Base-by-base conservation (phyloP, 2,797 vertebrate species). In the Bryconaethiops microstoma region DNA sequence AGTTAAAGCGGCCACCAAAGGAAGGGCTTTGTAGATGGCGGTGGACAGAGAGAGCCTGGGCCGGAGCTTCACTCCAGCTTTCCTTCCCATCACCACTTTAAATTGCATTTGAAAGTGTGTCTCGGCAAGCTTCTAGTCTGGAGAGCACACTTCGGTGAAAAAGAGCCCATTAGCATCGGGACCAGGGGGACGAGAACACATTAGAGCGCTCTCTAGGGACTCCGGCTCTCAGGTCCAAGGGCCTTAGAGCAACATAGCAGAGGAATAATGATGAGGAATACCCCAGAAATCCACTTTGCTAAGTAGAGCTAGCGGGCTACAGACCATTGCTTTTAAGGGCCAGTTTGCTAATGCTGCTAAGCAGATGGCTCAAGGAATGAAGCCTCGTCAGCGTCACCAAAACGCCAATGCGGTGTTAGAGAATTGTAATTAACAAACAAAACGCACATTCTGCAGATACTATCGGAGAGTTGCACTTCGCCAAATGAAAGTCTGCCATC, bases 91-190 rank as follows among this genome's bases (percentile, higher is more conserved):
- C 84, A 84, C 80, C 86, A 85, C 75, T 85, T 89, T 85, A 87
- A 88, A 88, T 89, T 86, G 79, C 86, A 87, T 89, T 83, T 83
- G 77, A 88, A 89, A 91, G 81, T 86, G 71, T 77, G 76, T 89
- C 82, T 83, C 77, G 77, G 81, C 45, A 78, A 82, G 81, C 83
- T 85, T 70, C 64, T 79, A 88, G 85, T 79, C 87, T 84, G 59
- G 76, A 86, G 83, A 88, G 82, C 60, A 71, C 81, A 84, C 73
- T 88, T 77, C n/a, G 77, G 74, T 90, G 80, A 88, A 86, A 89
- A 80, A 83, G 80, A 87, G 83, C 77, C 89, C 87, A 90, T 91
- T 90, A 91, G 90, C 90, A 91, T 87, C 83, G 88, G 89, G 91
- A 91, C 89, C 85, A 89, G 78, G 88, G 83, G 90, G 88, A 91